Conservation (phyloP, 2,797 vertebrate species). For the Urosaurus nigricauda region DNA sequence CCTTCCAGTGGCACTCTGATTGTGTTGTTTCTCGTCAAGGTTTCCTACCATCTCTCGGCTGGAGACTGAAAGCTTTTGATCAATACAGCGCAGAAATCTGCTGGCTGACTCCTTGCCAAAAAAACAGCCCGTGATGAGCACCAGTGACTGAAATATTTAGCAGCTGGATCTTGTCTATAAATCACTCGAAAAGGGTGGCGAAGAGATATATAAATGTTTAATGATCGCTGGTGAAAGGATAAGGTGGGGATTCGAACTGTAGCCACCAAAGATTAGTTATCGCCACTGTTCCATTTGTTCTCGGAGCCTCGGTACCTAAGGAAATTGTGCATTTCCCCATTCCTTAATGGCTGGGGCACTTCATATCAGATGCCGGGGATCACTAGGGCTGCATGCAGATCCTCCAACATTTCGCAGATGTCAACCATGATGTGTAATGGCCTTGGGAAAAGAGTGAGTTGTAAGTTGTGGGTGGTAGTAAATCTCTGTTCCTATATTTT, state of each 20-base stretch:
- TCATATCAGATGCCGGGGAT: background rate
- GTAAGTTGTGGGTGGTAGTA: no score
- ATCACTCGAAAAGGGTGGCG: constrained; percentile 30
- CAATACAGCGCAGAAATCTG: constrained; percentile 34
- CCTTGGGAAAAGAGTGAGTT: no score
- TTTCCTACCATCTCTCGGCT: constrained; percentile 28
- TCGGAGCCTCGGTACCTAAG: background rate
- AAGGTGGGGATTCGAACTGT: background rate
- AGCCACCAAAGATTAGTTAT: constrained; percentile 1
- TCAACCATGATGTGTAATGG: no score
- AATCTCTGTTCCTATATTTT: no score
- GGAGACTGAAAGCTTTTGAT: constrained; percentile 56
- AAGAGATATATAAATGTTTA: constrained; percentile 33
- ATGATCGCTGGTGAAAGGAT: constrained; percentile 32
- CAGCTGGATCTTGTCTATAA: constrained; percentile 30
- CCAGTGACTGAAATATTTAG: constrained; percentile 53
- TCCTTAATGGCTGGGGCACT: background rate
- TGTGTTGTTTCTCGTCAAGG: constrained; percentile 43
- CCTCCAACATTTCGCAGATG: no score
- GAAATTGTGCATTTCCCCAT: background rate
- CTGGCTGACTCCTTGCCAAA: constrained; percentile 37
- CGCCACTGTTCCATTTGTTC: constrained; percentile 20
- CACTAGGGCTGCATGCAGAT: background rate
- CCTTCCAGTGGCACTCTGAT: constrained; percentile 48
- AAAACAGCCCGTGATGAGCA: constrained; percentile 5